These are phyloP conservation scores for Listronotus bonariensis DNA, from an alignment of 1,140 invertebrate species.

Conservation along the genomic window DNA sequence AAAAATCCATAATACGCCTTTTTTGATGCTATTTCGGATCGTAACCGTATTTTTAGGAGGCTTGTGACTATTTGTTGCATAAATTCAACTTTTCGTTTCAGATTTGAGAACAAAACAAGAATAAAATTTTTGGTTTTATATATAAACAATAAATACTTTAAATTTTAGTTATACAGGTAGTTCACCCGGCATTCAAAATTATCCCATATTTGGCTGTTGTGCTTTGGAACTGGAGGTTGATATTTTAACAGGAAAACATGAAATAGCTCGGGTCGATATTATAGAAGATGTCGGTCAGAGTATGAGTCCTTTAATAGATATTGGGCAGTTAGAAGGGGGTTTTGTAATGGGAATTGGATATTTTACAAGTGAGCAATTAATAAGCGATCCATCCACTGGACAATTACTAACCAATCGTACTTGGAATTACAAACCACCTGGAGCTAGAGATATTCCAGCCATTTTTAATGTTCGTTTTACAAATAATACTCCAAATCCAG, in stretches of 20 bases:
- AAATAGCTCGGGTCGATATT: conserved; percentile 71
- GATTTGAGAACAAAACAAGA: too few relatives aligned
- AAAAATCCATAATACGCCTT: too few relatives aligned
- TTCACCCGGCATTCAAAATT: not conserved
- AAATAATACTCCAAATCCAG: conserved; percentile 69
- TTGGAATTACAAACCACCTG: conserved; percentile 85
- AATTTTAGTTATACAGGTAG: too few relatives aligned
- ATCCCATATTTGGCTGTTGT: conserved; percentile 41
- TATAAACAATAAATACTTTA: too few relatives aligned
- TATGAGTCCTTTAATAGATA: conserved; percentile 76
- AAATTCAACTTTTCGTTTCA: too few relatives aligned
- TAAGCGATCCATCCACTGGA: conserved; percentile 73
- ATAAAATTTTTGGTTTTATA: too few relatives aligned
- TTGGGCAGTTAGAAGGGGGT: conserved; percentile 86
- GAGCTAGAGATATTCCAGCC: conserved; percentile 81
- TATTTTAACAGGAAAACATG: conserved; percentile 73
- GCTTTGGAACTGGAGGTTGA: conserved; percentile 63
- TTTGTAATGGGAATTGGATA: conserved; percentile 87
- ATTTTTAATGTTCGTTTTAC: conserved; percentile 79
- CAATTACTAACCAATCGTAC: conserved; percentile 71
- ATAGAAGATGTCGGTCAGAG: conserved; percentile 77
- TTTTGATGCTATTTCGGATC: too few relatives aligned
- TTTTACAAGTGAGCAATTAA: conserved; percentile 75
- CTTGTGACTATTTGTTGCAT: too few relatives aligned
- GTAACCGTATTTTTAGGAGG: too few relatives aligned